Base-by-base conservation (phyloP, 2,797 vertebrate genomes). In the Labeo calbasu region DNA sequence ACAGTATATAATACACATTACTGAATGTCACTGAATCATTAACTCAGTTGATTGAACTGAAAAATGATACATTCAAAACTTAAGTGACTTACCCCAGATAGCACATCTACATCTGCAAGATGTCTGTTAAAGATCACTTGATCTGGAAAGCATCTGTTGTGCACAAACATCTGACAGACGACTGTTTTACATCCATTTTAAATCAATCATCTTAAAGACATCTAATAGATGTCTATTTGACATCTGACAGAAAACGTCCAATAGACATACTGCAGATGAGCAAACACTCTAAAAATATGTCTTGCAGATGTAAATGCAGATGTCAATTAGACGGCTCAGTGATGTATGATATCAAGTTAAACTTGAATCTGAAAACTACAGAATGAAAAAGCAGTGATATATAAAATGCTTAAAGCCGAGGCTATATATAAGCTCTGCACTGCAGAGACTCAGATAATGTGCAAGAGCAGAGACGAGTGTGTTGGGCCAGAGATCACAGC, bases 401-500 rank as follows among this genome's bases (percentile, higher is more conserved):
- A 77, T 77, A 13, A 17, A 66, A 21, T 46, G 36, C 2, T 48
- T 21, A 84, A 70, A 84, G 23, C 1, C 17, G 46, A 51, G 46
- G 19, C 7, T n/a, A 57, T 57, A 69, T 48, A 43, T 77, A 55
- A 48, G 21, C 25, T 70, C 15, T 70, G 13, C 59, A 4, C 28
- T 59, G 40, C 32, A 46, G 23, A 77, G 23, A 70, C 73, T 36
- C 5, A 70, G 66, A 61, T 71, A 70, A 71, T 61, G 53, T 78
- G 36, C 78, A 69, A 84, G 53, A 78, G 65, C 65, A 77, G 13
- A 70, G 43, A 71, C 14, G 40, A 71, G 28, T 71, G 66, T 84
- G 43, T 59, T 17, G 21, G 65, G 75, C 17, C 65, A 78, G 43
- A 77, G 82, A 71, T 77, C 75, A 77, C 23, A 32, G 65, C 23